Evolutionary conservation across 2,113 vertebrate genomes (phyloP).

Genomic region (Hyperopisus bebe): DNA sequence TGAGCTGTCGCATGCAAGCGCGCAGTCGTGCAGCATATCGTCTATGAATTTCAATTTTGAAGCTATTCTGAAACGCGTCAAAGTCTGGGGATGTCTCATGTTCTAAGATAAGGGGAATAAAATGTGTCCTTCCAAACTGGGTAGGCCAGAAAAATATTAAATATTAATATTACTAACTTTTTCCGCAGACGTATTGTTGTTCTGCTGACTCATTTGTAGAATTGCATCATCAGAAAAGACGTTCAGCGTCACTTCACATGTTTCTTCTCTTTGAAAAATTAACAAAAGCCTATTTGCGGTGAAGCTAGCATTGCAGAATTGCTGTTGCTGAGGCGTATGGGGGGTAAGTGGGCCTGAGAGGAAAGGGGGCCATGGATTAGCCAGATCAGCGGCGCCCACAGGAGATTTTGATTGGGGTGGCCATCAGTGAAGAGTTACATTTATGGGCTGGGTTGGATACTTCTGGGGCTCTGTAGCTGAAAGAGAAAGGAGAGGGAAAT

Average conservation of each 20-base stretch:
- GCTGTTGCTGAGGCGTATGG: background rate
- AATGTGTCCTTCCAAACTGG: background rate
- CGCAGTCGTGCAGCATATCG: background rate
- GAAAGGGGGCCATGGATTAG: background rate
- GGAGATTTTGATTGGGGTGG: background rate
- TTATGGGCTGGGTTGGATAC: background rate
- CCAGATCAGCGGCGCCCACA: background rate
- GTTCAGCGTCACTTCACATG: background rate
- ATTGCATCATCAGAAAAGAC: background rate
- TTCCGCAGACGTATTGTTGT: background rate
- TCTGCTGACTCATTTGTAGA: background rate
- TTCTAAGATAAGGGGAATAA: background rate
- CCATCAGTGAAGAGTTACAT: background rate
- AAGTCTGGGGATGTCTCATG: background rate
- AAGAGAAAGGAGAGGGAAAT: background rate
- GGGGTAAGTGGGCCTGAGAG: background rate
- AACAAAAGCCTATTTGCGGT: background rate
- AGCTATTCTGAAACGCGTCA: background rate
- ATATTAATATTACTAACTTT: background rate
- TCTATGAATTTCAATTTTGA: no score
- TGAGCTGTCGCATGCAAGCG: slow-evolving; percentile 1
- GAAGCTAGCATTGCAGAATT: background rate
- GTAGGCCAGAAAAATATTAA: background rate
- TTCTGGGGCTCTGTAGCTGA: background rate
- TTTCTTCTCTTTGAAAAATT: background rate